Evolutionary conservation across 2,888 invertebrate species (phyloP).

Genomic region (Limenitis camilla): DNA sequence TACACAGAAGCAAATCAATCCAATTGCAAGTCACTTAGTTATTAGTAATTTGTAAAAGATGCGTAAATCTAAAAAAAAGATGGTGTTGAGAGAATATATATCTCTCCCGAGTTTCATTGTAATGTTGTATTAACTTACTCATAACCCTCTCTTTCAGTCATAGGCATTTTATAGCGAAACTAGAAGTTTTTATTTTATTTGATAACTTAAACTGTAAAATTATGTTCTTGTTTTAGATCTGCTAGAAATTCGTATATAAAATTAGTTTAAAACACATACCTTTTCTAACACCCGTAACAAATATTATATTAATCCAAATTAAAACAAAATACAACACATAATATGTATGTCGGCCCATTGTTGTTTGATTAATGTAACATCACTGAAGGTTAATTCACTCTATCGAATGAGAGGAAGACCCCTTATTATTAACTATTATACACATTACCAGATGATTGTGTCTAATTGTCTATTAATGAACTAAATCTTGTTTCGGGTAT

Average conservation of each 20-base stretch:
- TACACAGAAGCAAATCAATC: background rate
- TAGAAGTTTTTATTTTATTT: no score
- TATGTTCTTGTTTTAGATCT: no score
- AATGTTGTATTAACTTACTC: no score
- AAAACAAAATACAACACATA: background rate
- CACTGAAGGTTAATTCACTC: constrained; percentile 6
- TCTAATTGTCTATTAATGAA: constrained; percentile 39
- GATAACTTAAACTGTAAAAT: no score
- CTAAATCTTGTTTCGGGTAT: constrained; percentile 40
- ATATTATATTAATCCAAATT: constrained; percentile 3
- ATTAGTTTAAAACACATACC: constrained; percentile 1
- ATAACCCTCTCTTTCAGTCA: no score
- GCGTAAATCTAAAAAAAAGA: no score
- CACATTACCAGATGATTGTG: constrained; percentile 33
- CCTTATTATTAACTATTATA: constrained; percentile 2
- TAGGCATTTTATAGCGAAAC: no score
- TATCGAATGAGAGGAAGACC: constrained; percentile 8
- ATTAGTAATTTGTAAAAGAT: no score
- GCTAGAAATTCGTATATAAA: background rate
- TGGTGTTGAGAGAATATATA: no score
- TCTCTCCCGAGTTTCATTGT: no score
- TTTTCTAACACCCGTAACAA: constrained; percentile 5
- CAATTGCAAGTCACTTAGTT: no score
- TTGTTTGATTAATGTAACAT: background rate
- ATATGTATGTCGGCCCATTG: background rate